phyloP scores from a whole-genome alignment of 2,888 invertebrate species.

The Pegoplata infirma region DNA sequence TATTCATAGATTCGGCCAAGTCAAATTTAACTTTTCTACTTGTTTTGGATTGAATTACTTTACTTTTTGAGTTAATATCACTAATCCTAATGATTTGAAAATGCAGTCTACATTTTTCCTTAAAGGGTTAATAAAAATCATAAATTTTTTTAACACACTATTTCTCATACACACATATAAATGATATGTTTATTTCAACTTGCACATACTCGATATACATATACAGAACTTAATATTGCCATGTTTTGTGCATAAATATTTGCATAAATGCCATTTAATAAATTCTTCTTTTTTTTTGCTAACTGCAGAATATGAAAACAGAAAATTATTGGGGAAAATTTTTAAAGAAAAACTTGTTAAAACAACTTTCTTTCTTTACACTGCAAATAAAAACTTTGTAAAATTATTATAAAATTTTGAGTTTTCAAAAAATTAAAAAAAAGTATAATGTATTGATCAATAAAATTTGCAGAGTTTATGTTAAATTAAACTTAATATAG shows the following conservation, averaged over 20 bases:
- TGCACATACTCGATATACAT: neutral
- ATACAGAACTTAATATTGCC: constrained; percentile 60
- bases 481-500: no score
- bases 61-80: no score
- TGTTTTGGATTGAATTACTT: no score
- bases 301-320: constrained; percentile 20
- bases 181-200: constrained; percentile 21
- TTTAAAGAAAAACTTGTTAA: neutral
- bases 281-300: constrained; percentile 28
- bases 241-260: constrained; percentile 61
- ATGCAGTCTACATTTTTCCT: no score
- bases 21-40: no score
- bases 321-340: constrained; percentile 28
- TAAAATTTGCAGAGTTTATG: no score
- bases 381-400: no score
- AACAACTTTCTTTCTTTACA: neutral
- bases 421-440: no score
- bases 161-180: constrained; percentile 3
- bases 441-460: no score
- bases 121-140: neutral
- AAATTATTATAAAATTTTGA: no score
- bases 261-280: constrained; percentile 62
- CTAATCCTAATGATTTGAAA: no score
- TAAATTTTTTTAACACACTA: neutral
- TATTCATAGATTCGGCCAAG: no score